Base-by-base conservation (phyloP, 2,888 invertebrate genomes). In the Scelioninae gen. 1 region DNA sequence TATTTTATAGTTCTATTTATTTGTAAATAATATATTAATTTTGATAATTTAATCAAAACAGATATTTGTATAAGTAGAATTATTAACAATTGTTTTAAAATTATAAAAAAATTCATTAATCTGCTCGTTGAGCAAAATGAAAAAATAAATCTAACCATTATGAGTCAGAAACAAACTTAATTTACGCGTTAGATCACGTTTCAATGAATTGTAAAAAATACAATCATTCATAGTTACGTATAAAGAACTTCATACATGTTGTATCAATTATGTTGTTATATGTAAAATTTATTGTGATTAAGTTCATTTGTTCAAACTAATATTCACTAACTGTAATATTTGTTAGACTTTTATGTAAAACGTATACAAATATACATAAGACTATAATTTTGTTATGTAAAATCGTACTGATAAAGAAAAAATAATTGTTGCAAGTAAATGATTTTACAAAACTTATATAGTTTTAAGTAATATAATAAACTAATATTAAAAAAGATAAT, bases 161-260 rank as follows among this genome's bases (percentile, higher is more conserved):
- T 55, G 55, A 55, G 15, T 55, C 55, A 55, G 7, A 55, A 7
- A 13, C 34, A 15, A 55, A 15, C 34, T 55, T 55, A 34, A 55
- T 34, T 34, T n/a, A 31, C 7, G n/a, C 6, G 9, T 55, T 55
- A 55, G 55, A 55, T 55, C 55, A 55, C 32, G 55, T 55, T 55
- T 55, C 55, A 32, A 32, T 55, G 32, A 55, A 55, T 32, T 51
- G 51, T 32, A 13, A 55, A 51, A 55, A 43, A 43, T 43, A 13
- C 29, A 55, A 31, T 55, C 55, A 55, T 53, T 53, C 11, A 43
- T 43, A 43, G 43, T 11, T 11, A 8, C 11, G 43, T 10, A 43
- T 55, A 32, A 31, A 55, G 55, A 51, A 51, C 51, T 34, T 49
- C 15, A 16, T 49, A 49, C 13, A 49, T 49, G 16, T 15, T 16